Conservation (phyloP, 2,888 invertebrate species). For the Belgica antarctica region DNA sequence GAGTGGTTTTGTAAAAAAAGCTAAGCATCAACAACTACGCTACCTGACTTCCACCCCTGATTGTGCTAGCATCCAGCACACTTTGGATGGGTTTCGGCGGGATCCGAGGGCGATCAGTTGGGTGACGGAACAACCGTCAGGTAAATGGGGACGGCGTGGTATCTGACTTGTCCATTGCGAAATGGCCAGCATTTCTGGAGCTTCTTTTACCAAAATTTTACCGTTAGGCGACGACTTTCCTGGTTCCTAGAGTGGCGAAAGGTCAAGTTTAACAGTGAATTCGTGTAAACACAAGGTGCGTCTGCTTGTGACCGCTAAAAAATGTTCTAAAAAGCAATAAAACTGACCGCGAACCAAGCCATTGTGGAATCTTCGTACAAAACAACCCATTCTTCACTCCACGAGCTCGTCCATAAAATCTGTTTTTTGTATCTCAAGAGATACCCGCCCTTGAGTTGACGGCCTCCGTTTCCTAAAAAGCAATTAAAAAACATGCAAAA, state of each 20-base stretch:
- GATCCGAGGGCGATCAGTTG: slow-evolving; percentile 77
- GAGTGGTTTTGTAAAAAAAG: too few relatives aligned
- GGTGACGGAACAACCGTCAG: slow-evolving; percentile 66
- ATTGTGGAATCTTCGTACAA: slow-evolving; percentile 82
- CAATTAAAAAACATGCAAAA: background rate
- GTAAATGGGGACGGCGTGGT: slow-evolving; percentile 69
- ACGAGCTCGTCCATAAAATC: slow-evolving; percentile 71
- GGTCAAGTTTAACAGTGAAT: background rate
- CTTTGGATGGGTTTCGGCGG: slow-evolving; percentile 65
- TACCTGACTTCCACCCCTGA: slow-evolving; percentile 76
- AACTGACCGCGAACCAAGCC: slow-evolving; percentile 74
- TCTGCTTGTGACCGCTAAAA: background rate
- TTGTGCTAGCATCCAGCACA: slow-evolving; percentile 79
- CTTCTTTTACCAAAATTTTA: slow-evolving; percentile 67
- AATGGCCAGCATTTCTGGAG: slow-evolving; percentile 77
- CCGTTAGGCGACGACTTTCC: slow-evolving; percentile 54
- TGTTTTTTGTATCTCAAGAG: slow-evolving; percentile 74
- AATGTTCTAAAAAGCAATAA: background rate
- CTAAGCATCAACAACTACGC: background rate
- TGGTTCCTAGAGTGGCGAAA: slow-evolving; percentile 49
- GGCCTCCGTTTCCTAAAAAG: slow-evolving; percentile 62
- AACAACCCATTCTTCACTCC: slow-evolving; percentile 83
- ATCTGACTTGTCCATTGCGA: slow-evolving; percentile 78
- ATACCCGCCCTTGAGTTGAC: slow-evolving; percentile 74
- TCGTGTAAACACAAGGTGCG: background rate